A percentile compares a stretch with the other conserved stretches of the same genome.
Conservation (phyloP, 2,888 invertebrate species). For the Macroteleia sp. region DNA sequence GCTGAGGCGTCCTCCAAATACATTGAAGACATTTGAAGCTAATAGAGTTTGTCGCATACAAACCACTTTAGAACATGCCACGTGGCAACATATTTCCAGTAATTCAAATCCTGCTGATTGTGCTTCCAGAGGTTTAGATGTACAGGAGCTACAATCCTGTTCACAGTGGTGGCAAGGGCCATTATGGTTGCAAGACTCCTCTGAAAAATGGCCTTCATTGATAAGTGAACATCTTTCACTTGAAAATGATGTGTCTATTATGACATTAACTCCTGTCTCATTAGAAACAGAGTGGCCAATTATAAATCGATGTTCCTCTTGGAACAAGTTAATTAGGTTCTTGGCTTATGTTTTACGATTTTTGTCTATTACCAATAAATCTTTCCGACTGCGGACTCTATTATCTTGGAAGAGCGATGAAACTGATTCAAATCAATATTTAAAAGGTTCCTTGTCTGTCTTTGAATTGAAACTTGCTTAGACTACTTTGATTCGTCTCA, state of each 20-base stretch:
- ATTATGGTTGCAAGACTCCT: background rate
- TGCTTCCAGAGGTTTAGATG: constrained; percentile 2
- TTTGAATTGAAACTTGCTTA: too few species aligned
- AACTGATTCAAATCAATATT: background rate
- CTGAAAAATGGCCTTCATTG: background rate
- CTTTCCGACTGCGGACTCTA: background rate
- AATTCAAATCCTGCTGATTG: constrained; percentile 9
- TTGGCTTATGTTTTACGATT: constrained; percentile 7
- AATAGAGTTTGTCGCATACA: constrained; percentile 7
- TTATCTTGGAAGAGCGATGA: too few species aligned
- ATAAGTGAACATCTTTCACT: background rate
- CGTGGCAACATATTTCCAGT: constrained; percentile 3
- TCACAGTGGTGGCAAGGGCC: constrained; percentile 19
- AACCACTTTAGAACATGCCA: background rate
- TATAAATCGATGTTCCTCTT: constrained; percentile 3
- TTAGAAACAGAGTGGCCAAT: background rate
- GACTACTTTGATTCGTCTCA: background rate
- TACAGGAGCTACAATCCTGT: background rate
- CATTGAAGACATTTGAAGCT: constrained; percentile 5
- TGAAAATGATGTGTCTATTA: background rate
- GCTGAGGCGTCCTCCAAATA: background rate
- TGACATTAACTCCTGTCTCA: background rate
- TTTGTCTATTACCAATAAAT: too few species aligned
- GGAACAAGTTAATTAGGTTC: background rate
- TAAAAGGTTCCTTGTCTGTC: too few species aligned